phyloP scores from a whole-genome alignment of 37 sponge, comb jelly and placozoan genomes.

The Chondrosia reniformis region DNA sequence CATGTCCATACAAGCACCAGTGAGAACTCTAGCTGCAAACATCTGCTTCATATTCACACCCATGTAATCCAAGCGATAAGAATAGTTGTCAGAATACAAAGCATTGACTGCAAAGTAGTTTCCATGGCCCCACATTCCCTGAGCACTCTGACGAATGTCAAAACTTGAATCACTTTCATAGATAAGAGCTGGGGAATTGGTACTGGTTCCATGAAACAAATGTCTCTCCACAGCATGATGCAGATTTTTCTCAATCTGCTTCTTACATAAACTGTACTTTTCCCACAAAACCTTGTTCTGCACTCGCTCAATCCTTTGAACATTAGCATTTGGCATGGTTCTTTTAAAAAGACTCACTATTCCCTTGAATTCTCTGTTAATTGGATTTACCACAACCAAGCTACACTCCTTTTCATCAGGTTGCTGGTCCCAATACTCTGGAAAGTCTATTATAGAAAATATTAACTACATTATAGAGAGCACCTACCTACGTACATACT shows the following conservation, averaged over 20 bases:
- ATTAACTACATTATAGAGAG: not conserved
- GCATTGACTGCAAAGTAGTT: constrained; percentile 78
- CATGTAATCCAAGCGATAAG: not conserved
- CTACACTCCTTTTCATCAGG: constrained; percentile 6
- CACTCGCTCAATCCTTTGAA: constrained; percentile 40
- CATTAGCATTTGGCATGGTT: constrained; percentile 25
- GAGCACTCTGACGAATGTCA: constrained; percentile 45
- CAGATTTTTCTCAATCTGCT: constrained; percentile 16
- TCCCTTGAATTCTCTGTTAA: constrained; percentile 20
- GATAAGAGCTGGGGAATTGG: constrained; percentile 35
- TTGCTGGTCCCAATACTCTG: constrained; percentile 42
- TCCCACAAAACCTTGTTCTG: constrained; percentile 60
- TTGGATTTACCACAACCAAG: not conserved
- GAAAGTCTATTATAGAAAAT: constrained; percentile 11
- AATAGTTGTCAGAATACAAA: constrained; percentile 42
- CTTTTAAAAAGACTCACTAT: constrained; percentile 12
- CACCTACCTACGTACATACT: not conserved
- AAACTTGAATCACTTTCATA: constrained; percentile 51
- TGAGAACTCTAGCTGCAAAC: constrained; percentile 56
- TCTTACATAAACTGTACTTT: constrained; percentile 26
- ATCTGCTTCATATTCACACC: constrained; percentile 10
- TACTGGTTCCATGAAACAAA: constrained; percentile 61
- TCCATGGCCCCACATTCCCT: constrained; percentile 66
- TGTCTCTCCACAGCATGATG: constrained; percentile 9
- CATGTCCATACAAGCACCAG: constrained; percentile 25